Evolutionary conservation across 2,113 vertebrate species (phyloP).

Genomic region (Boulengeromyrus knoepffleri): DNA sequence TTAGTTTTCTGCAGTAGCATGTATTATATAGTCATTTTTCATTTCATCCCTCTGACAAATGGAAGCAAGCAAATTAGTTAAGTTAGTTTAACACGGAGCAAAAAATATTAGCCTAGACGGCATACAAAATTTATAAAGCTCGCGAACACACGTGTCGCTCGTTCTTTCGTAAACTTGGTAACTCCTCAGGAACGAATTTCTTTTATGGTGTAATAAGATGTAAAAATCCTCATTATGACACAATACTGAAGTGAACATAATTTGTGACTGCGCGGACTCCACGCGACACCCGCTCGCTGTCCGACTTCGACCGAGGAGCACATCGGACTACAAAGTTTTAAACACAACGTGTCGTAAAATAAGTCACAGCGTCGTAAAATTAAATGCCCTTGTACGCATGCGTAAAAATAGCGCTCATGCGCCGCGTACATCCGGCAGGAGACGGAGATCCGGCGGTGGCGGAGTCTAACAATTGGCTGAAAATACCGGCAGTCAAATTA

Average conservation of each 20-base stretch:
- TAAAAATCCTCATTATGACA: neutral
- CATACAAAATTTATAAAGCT: neutral
- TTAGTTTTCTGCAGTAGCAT: too few species aligned
- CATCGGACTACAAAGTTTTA: neutral
- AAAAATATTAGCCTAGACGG: neutral
- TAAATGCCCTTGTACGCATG: neutral
- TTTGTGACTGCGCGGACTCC: neutral
- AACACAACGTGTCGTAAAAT: neutral
- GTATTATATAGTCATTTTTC: too few species aligned
- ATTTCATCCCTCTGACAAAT: too few species aligned
- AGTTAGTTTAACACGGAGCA: neutral
- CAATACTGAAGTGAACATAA: neutral
- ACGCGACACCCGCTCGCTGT: neutral
- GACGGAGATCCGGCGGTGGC: neutral
- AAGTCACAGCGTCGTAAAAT: neutral
- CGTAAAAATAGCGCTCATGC: neutral
- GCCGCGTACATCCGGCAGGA: neutral
- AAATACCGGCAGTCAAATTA: neutral
- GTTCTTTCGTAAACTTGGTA: neutral
- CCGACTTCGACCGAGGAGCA: neutral
- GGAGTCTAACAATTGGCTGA: constrained; percentile 1
- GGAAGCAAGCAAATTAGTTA: too few species aligned
- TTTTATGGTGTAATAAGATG: neutral
- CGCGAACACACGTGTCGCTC: too few species aligned
- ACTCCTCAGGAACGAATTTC: neutral